Percentiles rank a stretch among this genome's conserved stretches.
phyloP scores from a whole-genome alignment of 1,140 invertebrate species.

The Geopemphigus sp. region DNA sequence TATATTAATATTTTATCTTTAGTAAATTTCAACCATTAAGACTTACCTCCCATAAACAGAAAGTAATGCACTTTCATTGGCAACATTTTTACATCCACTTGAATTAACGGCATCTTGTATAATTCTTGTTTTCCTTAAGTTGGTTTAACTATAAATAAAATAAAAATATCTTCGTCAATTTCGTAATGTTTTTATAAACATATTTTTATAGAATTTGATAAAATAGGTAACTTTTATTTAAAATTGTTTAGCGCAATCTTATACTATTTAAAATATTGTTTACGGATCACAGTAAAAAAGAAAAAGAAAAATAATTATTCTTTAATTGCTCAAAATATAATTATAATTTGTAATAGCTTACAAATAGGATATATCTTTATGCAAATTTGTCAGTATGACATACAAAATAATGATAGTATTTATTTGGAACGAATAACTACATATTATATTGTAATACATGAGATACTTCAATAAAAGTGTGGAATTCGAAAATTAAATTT shows the following conservation, averaged over 20 bases:
- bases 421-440: not conserved
- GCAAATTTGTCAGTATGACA: not conserved
- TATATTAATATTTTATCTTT: not conserved
- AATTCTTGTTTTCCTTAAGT: not conserved
- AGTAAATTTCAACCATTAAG: not conserved
- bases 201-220: too few species aligned
- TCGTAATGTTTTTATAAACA: not conserved
- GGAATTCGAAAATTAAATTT: not conserved
- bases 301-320: not conserved
- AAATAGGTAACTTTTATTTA: not conserved
- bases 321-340: not conserved
- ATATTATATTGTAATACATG: not conserved
- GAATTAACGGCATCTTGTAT: slow-evolving; percentile 56
- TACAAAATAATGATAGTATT: not conserved
- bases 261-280: not conserved
- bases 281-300: not conserved
- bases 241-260: not conserved
- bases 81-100: slow-evolving; percentile 70
- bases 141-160: not conserved
- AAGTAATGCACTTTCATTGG: slow-evolving; percentile 88
- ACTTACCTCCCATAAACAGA: slow-evolving; percentile 79
- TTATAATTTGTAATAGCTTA: too few species aligned
- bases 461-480: too few species aligned
- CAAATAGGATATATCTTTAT: too few species aligned
- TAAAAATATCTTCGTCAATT: not conserved